Percentiles rank a stretch among this genome's conserved stretches.
These are phyloP conservation scores for Parazoanthus swiftii DNA, from an alignment of 92 coral and sea anemone species.

Conservation along the genomic window DNA sequence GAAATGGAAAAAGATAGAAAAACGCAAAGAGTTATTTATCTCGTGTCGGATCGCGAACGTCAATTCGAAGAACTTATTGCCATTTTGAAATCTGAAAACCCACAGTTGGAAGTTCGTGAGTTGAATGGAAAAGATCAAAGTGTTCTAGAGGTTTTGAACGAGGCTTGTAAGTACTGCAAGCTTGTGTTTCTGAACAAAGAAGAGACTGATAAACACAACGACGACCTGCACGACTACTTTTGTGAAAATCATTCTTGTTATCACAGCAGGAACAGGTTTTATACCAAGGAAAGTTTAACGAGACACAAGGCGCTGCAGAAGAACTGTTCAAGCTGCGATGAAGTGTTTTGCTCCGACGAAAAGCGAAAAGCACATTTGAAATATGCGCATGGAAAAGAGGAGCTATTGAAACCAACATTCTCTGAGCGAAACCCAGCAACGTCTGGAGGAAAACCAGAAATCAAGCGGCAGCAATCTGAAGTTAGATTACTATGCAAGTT, in stretches of 20 bases:
- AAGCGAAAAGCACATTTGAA: slow-evolving; percentile 59
- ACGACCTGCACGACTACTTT: slow-evolving; percentile 61
- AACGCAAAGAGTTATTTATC: slow-evolving; percentile 44
- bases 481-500: slow-evolving; percentile 67
- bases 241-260: slow-evolving; percentile 73
- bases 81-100: slow-evolving; percentile 53
- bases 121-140: slow-evolving; percentile 72
- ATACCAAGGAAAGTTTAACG: slow-evolving; percentile 58
- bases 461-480: slow-evolving; percentile 30
- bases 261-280: slow-evolving; percentile 59
- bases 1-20: slow-evolving; percentile 38
- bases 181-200: slow-evolving; percentile 60
- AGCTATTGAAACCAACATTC: neutral
- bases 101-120: slow-evolving; percentile 55
- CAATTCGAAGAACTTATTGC: slow-evolving; percentile 85
- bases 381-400: slow-evolving; percentile 52
- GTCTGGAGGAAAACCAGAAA: slow-evolving; percentile 3
- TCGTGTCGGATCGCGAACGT: slow-evolving; percentile 78
- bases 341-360: slow-evolving; percentile 66
- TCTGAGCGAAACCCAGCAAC: slow-evolving; percentile 13
- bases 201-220: slow-evolving; percentile 63
- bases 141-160: slow-evolving; percentile 59
- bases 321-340: slow-evolving; percentile 66
- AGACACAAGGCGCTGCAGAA: slow-evolving; percentile 65
- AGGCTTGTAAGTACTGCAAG: slow-evolving; percentile 75